phyloP scores from a whole-genome alignment of 2,113 vertebrate genomes.

The Lonchura striata region DNA sequence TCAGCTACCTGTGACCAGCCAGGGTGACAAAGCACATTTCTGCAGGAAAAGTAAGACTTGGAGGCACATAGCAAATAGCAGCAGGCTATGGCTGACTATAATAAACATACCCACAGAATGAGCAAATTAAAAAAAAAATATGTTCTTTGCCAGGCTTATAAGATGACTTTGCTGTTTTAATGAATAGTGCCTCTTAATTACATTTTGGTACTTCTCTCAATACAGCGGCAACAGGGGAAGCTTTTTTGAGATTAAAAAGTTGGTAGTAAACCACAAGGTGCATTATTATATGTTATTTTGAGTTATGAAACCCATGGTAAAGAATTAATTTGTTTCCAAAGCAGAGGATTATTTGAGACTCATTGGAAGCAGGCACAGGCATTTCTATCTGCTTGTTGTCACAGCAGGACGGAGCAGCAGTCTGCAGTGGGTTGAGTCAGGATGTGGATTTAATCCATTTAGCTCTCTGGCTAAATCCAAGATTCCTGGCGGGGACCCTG shows the following conservation, averaged over 20 bases:
- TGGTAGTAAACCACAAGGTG: neutral
- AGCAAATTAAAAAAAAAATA: neutral
- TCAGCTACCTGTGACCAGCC: neutral
- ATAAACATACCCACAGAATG: neutral
- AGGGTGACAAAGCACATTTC: conserved; percentile 23
- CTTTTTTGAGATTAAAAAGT: neutral
- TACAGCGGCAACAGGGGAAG: neutral
- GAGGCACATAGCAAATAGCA: neutral
- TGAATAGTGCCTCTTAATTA: neutral
- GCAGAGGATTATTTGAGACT: neutral
- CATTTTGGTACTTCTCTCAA: neutral
- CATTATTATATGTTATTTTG: neutral
- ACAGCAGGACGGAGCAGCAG: neutral
- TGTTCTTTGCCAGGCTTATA: neutral
- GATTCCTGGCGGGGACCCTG: neutral
- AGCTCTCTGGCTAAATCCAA: neutral
- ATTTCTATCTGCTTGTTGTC: neutral
- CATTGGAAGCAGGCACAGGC: neutral
- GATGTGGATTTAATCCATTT: conserved; percentile 23
- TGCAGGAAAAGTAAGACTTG: neutral
- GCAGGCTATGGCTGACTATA: neutral
- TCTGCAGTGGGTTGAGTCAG: neutral
- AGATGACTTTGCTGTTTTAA: neutral
- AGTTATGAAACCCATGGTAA: neutral
- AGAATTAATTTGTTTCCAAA: neutral